These are phyloP conservation scores for Doris montereyensis DNA, from an alignment of 2,888 invertebrate species.

Conservation along the genomic window DNA sequence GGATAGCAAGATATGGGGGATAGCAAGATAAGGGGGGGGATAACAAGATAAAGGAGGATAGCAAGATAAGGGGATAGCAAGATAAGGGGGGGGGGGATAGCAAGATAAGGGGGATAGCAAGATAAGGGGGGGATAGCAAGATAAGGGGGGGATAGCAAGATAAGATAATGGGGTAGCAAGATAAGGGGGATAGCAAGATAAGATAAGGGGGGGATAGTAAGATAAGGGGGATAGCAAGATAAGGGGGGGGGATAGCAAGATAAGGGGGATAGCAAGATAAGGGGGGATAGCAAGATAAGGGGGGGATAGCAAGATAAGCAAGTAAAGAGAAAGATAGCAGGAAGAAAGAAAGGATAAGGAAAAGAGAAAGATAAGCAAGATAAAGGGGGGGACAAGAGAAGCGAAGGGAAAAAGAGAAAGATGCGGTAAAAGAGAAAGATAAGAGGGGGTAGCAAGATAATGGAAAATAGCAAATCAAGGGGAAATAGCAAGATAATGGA, in stretches of 20 bases:
- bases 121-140: no score
- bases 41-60: no score
- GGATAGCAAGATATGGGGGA: no score
- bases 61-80: no score
- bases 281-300: not conserved
- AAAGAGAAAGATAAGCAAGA: not conserved
- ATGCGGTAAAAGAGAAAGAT: not conserved
- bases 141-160: no score
- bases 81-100: no score
- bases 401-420: not conserved
- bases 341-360: not conserved
- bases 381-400: not conserved
- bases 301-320: not conserved
- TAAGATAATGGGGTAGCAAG: no score
- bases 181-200: no score
- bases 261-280: not conserved
- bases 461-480: not conserved
- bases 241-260: not conserved
- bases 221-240: no score
- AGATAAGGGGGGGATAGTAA: no score
- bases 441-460: not conserved
- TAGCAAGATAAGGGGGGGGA: no score
- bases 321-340: not conserved
- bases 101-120: no score
- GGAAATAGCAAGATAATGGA: not conserved